Conservation (phyloP, 2,888 invertebrate species). For the Zele albiditarsus region DNA sequence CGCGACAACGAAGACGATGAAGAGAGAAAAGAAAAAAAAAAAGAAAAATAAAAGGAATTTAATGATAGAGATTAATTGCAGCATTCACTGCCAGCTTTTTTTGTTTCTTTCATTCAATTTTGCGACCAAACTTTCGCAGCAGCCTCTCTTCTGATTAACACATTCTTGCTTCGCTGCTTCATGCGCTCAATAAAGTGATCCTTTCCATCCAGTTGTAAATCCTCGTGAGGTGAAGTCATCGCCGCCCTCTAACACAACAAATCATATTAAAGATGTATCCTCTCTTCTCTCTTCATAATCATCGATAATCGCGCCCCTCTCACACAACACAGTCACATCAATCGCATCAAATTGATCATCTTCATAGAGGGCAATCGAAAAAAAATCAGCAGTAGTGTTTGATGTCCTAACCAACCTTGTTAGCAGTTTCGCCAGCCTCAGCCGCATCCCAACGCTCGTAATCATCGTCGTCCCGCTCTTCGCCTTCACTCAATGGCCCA, state of each 20-base stretch:
- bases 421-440: constrained; percentile 61
- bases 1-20: background rate
- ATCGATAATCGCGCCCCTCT: constrained; percentile 22
- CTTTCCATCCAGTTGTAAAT: constrained; percentile 62
- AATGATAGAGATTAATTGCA: background rate
- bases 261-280: constrained; percentile 60
- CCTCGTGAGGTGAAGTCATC: constrained; percentile 54
- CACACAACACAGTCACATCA: constrained; percentile 20
- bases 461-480: constrained; percentile 75
- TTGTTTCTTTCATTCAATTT: background rate
- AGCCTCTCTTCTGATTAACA: constrained; percentile 66
- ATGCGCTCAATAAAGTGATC: constrained; percentile 68
- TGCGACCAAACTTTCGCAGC: constrained; percentile 65
- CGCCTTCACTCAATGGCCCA: constrained; percentile 77
- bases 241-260: constrained; percentile 65
- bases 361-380: constrained; percentile 17
- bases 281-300: constrained; percentile 35
- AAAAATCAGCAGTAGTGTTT: constrained; percentile 9
- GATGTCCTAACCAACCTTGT: constrained; percentile 66
- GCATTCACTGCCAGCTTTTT: background rate
- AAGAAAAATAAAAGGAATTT: constrained; percentile 22
- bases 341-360: constrained; percentile 51
- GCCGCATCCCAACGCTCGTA: constrained; percentile 69
- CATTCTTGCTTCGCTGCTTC: constrained; percentile 69
- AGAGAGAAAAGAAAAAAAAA: constrained; percentile 24